A percentile compares a stretch with the other conserved stretches of the same genome.
phyloP scores from a whole-genome alignment of 2,113 vertebrate species.

The Perognathus longimembris region DNA sequence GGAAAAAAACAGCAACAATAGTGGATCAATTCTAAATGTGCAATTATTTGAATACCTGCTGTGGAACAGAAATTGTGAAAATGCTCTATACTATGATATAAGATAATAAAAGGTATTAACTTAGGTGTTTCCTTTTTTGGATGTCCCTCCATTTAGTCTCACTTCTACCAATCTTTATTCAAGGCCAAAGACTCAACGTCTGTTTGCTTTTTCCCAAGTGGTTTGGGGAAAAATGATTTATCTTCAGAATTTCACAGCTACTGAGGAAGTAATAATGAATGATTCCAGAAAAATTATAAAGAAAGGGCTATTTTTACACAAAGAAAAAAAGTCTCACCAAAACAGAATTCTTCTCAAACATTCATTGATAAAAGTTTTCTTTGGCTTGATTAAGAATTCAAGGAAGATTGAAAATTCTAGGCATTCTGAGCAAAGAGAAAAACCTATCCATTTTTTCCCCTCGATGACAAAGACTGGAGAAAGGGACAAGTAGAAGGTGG shows the following conservation, averaged over 20 bases:
- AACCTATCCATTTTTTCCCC: not conserved
- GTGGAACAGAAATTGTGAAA: not conserved
- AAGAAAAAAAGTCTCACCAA: not conserved
- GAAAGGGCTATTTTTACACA: not conserved
- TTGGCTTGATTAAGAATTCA: not conserved
- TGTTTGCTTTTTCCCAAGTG: not conserved
- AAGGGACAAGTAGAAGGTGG: not conserved
- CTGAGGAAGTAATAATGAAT: not conserved
- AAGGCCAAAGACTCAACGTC: not conserved
- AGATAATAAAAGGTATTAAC: not conserved
- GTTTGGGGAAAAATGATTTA: not conserved
- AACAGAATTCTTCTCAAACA: not conserved
- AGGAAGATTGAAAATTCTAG: not conserved
- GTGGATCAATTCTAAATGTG: constrained; percentile 4
- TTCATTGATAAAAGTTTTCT: not conserved
- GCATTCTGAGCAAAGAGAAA: not conserved
- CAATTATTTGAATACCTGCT: not conserved
- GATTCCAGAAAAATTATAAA: not conserved
- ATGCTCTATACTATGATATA: not conserved
- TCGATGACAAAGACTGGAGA: not conserved
- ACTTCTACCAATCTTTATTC: not conserved
- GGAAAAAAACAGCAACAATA: not conserved
- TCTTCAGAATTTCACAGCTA: constrained; percentile 4
- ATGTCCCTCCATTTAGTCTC: not conserved
- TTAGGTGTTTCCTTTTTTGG: not conserved